Percentiles rank a stretch among this genome's conserved stretches.
Evolutionary conservation across 2,888 invertebrate genomes (phyloP).

Genomic region (Monoplex corrugatus): DNA sequence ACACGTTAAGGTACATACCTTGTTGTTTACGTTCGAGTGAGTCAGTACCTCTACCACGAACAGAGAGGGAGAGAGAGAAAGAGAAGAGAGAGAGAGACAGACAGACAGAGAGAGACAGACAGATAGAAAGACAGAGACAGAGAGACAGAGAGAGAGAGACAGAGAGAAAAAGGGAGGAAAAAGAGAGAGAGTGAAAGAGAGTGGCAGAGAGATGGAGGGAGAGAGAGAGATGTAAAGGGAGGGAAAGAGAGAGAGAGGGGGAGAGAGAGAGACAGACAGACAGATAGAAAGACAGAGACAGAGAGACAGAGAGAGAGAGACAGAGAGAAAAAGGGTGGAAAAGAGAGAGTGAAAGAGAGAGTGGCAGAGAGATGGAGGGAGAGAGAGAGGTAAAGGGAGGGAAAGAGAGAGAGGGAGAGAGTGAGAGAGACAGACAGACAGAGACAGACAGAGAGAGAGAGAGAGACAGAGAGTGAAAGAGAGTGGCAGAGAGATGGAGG

Average conservation of each 20-base stretch:
- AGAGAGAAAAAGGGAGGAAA: background rate
- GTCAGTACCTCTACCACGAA: too few relatives aligned
- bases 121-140: background rate
- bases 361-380: background rate
- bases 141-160: background rate
- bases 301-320: background rate
- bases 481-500: too few relatives aligned
- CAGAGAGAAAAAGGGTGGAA: background rate
- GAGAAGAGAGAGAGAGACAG: background rate
- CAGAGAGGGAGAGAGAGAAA: background rate
- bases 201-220: too few relatives aligned
- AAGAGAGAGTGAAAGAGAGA: background rate
- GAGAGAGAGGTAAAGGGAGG: background rate
- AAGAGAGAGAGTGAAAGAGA: too few relatives aligned
- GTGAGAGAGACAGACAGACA: conserved; percentile 1
- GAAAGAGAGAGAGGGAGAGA: too few relatives aligned
- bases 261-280: background rate
- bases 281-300: background rate
- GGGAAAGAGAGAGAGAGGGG: background rate
- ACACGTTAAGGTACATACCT: too few relatives aligned
- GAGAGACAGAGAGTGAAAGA: too few relatives aligned
- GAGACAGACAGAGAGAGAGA: background rate
- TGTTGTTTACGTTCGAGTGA: too few relatives aligned
- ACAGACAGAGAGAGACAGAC: too few relatives aligned
- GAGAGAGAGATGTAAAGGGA: background rate